Evolutionary conservation across 1,140 invertebrate species (phyloP), one percentile per base, ranked within the genome.

Genomic region (Lepidurus packardi): DNA sequence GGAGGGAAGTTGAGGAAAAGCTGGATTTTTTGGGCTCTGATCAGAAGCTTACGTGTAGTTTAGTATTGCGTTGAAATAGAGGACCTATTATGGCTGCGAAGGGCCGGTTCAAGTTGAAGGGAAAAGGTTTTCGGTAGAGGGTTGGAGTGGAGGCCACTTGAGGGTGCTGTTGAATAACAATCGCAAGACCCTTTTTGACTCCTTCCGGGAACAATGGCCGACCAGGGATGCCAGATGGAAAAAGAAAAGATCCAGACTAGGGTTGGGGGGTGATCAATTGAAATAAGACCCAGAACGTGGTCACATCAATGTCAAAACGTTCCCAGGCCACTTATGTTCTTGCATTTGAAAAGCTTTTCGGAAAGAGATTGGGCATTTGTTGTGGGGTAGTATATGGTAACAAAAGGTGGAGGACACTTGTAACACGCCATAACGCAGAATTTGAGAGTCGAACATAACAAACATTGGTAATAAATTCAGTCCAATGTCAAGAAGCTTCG

Each of bases 81-180:
- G 9, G 21, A 65, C 9, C 53, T 65, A 65, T 65, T 65, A 65
- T 65, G 53, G 53, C 53, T 65, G 53, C 53, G 53, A 65, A 65
- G 53, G 53, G 53, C 53, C 21, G 53, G 53, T 34, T 34, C 34
- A 34, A 34, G 34, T 65, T 65, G 53, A 65, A 65, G 21, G 21
- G 53, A 21, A 21, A 65, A 21, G 6, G 8, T 65, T 13, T 65
- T n/a, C 10, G 16, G 53, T 65, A 34, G 34, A 4, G 34, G 34
- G 34, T 65, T 65, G 53, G 21, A 65, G 53, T 65, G 53, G 53
- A 13, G 53, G 53, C 53, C 53, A 65, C 53, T 65, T 65, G 21
- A 65, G 53, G 53, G 21, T 65, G 16, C 53, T 65, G 53, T 65
- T 65, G 53, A 65, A 65, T 65, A 65, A 65, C 53, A 65, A 65